Conservation (phyloP, 2,113 vertebrate species). For the Amia ocellicauda region DNA sequence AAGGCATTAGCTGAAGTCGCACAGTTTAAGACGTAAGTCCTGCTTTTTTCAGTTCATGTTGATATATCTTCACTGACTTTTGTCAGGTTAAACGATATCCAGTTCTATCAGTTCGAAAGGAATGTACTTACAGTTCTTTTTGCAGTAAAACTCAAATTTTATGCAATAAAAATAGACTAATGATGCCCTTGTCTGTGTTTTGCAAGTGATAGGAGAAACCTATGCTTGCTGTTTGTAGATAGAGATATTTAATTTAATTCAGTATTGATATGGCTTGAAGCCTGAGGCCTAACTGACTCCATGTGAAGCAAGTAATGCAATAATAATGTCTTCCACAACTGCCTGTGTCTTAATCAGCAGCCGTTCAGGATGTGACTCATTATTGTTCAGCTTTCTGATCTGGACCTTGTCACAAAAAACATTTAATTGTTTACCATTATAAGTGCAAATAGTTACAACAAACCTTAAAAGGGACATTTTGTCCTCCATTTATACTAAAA, state of each 20-base stretch:
- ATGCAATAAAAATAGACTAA: not conserved
- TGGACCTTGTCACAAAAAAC: not conserved
- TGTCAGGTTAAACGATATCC: constrained; percentile 6
- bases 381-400: not conserved
- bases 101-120: constrained; percentile 4
- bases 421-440: not conserved
- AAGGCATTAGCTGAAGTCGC: constrained; percentile 56
- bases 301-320: not conserved
- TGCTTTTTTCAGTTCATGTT: constrained; percentile 5
- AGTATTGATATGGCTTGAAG: constrained; percentile 3
- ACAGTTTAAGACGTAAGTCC: not conserved
- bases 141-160: constrained; percentile 17
- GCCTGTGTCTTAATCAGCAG: not conserved
- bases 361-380: not conserved
- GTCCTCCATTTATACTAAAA: not conserved
- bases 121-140: constrained; percentile 4
- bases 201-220: not conserved
- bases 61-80: constrained; percentile 13
- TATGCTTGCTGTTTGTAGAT: not conserved
- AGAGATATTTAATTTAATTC: constrained; percentile 1
- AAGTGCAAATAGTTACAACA: not conserved
- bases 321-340: not conserved
- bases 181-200: not conserved
- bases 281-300: not conserved
- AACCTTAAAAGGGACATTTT: not conserved